Evolutionary conservation across 2,888 invertebrate genomes (phyloP).

Genomic region (Habrosyne pyritoides): DNA sequence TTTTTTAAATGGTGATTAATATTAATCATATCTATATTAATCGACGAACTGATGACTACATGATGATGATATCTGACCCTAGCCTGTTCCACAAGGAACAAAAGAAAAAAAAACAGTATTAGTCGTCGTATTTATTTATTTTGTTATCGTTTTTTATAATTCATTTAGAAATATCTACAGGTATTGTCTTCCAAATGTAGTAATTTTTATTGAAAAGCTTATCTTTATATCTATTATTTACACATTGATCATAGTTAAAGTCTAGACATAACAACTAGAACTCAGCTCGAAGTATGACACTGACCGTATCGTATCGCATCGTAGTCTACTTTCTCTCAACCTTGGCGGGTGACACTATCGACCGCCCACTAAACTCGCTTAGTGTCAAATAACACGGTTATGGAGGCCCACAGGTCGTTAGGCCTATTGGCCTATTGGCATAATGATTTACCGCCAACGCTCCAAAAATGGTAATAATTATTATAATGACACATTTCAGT

Average conservation of each 20-base stretch:
- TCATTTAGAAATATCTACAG: too few species aligned
- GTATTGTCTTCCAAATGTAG: too few species aligned
- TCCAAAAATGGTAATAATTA: not conserved
- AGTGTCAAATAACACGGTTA: constrained; percentile 21
- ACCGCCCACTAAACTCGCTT: constrained; percentile 21
- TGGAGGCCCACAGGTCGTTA: not conserved
- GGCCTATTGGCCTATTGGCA: not conserved
- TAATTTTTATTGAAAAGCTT: too few species aligned
- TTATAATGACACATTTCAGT: not conserved
- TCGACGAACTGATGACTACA: too few species aligned
- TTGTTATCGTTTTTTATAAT: too few species aligned
- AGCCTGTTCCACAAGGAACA: too few species aligned
- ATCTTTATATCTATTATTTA: not conserved
- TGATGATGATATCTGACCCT: too few species aligned
- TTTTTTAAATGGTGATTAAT: too few species aligned
- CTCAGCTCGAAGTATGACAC: constrained; percentile 20
- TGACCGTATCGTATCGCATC: constrained; percentile 15
- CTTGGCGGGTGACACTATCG: constrained; percentile 21
- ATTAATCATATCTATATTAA: too few species aligned
- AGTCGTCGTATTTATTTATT: too few species aligned
- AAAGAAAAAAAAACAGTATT: too few species aligned
- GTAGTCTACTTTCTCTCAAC: constrained; percentile 32
- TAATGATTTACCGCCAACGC: not conserved
- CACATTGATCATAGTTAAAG: not conserved
- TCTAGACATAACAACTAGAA: constrained; percentile 3